phyloP scores from a whole-genome alignment of 2,797 vertebrate genomes.

The Artibeus lituratus region DNA sequence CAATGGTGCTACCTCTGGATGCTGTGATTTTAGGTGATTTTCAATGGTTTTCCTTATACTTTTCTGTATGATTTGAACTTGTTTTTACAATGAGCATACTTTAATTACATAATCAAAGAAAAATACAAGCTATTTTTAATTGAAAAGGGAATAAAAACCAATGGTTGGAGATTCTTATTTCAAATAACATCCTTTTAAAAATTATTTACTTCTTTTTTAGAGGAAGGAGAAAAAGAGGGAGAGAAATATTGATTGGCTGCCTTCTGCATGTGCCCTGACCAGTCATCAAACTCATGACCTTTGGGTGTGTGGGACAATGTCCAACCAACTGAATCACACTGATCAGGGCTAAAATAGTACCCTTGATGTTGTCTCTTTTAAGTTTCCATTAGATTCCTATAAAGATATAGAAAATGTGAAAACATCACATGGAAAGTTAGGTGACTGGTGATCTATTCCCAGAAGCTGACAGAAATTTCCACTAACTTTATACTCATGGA shows the following conservation, averaged over 20 bases:
- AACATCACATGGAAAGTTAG: neutral
- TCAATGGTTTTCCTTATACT: neutral
- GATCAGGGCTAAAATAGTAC: neutral
- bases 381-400: neutral
- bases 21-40: neutral
- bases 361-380: neutral
- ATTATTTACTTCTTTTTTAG: neutral
- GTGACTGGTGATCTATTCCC: neutral
- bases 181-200: neutral
- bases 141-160: neutral
- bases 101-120: neutral
- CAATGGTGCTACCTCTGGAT: neutral
- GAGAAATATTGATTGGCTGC: neutral
- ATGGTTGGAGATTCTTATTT: neutral
- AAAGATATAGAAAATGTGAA: neutral
- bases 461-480: neutral
- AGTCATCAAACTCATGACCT: neutral
- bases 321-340: neutral
- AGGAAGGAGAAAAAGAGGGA: neutral
- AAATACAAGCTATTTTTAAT: neutral
- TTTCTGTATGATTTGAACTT: neutral
- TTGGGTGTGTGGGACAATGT: neutral
- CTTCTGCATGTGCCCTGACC: neutral
- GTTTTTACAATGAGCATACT: neutral
- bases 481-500: neutral